Base-by-base conservation (phyloP, 2,113 vertebrate genomes). In the Macaca nemestrina region DNA sequence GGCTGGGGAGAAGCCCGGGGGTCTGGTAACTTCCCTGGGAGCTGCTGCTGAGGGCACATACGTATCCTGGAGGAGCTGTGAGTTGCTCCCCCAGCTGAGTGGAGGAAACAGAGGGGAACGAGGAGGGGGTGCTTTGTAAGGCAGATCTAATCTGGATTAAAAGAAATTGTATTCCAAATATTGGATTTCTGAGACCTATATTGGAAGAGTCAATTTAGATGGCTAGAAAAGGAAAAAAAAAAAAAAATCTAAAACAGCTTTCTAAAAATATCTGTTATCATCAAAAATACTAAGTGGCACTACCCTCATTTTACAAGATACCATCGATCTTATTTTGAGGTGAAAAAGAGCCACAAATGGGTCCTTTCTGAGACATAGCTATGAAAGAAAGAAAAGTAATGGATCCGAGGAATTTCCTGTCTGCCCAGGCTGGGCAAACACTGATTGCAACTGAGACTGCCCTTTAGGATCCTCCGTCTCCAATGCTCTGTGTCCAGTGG, bases 201-300 rank as follows among this genome's bases (percentile, higher is more conserved):
- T 9, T 81, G 45, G 38, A 84, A 88, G 61, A 94, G 73, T 94
- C 2, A 0, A 75, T 40, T 48, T 73, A 48, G 45, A 83, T 32
- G 50, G 86, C 82, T 64, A 94, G 64, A 67, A 83, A 81, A 76
- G 48, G 9, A 32, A 92, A 70, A 87, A 79, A 48, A 43, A 48
- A 23, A 76, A 73, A 80, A 23, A 88, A 59, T 43, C 86, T n/a
- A 86, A 76, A 94, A 78, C 22, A 88, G 70, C 67, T 82, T 43
- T 97, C 43, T 76, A 79, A 96, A 97, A 96, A 86, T 61, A 84
- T 6, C 67, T 78, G 88, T 76, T 78, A 90, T 76, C 67, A 86
- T 73, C 93, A 70, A 70, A 94, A 94, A 68, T 45, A 61, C 73
- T 57, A 93, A 30, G 59, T 91, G 84, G 68, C 14, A 30, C 9